Percentiles rank a stretch among this genome's conserved stretches.
These are phyloP conservation scores for Camponotus pennsylvanicus DNA, from an alignment of 1,140 invertebrate species.

Conservation along the genomic window DNA sequence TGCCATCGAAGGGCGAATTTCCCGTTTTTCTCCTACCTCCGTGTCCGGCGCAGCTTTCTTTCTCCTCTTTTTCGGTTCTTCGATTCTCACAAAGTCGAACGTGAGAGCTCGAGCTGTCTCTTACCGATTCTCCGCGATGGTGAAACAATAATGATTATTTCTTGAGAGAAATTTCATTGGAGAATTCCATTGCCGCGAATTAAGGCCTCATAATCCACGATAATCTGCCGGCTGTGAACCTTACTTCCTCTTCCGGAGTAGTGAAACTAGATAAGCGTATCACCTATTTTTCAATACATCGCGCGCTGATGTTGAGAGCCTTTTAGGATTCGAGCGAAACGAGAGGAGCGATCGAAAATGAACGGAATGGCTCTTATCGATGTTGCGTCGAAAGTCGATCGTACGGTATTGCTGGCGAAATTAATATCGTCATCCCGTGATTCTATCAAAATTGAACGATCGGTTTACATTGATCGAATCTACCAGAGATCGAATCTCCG, in stretches of 20 bases:
- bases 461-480: conserved; percentile 28
- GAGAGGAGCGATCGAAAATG: not conserved
- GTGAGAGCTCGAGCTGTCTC: conserved; percentile 77
- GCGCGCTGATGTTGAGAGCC: not conserved
- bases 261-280: conserved; percentile 2
- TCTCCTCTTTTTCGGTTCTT: conserved; percentile 47
- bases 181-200: conserved; percentile 29
- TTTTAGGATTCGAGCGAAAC: not conserved
- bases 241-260: conserved; percentile 13
- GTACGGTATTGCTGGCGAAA: not conserved
- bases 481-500: conserved; percentile 47
- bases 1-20: conserved; percentile 39
- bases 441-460: conserved; percentile 30
- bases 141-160: conserved; percentile 15
- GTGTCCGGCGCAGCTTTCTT: not conserved
- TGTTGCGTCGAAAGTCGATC: conserved; percentile 16
- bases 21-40: not conserved
- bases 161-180: not conserved
- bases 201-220: conserved; percentile 14
- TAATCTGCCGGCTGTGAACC: conserved; percentile 9
- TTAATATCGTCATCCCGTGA: conserved; percentile 12
- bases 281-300: conserved; percentile 16
- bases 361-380: conserved; percentile 17
- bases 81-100: conserved; percentile 71
- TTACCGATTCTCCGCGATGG: conserved; percentile 4